Evolutionary conservation across 2,797 vertebrate species (phyloP).

Genomic region (Neoniphon sammara): DNA sequence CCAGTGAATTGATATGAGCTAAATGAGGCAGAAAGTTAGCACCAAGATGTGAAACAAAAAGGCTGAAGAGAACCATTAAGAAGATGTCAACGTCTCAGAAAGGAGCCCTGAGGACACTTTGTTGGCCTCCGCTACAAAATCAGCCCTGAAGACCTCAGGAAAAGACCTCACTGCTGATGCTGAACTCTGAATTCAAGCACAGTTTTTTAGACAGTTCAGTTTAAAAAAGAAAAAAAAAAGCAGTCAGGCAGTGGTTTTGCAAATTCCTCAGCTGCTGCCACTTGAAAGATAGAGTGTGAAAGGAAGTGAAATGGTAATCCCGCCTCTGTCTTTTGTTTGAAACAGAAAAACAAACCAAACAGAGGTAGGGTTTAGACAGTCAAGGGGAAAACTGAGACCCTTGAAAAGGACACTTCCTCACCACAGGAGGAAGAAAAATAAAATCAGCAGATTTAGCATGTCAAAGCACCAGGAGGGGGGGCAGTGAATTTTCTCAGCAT

Average conservation of each 20-base stretch:
- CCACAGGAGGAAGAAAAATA: conserved; percentile 87
- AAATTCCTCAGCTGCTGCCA: conserved; percentile 72
- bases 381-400: conserved; percentile 81
- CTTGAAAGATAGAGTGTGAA: conserved; percentile 81
- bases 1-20: conserved; percentile 79
- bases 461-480: conserved; percentile 79
- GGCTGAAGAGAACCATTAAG: conserved; percentile 81
- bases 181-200: conserved; percentile 62
- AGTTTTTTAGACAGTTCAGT: conserved; percentile 30
- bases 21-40: conserved; percentile 85
- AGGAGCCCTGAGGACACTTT: conserved; percentile 79
- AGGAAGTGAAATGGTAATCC: conserved; percentile 83
- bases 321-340: conserved; percentile 84
- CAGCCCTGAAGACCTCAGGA: conserved; percentile 54
- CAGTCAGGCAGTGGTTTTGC: conserved; percentile 52
- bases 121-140: conserved; percentile 72
- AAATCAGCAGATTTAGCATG: conserved; percentile 88
- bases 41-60: conserved; percentile 80
- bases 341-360: conserved; percentile 86
- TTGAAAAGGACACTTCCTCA: conserved; percentile 89
- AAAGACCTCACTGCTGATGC: conserved; percentile 63
- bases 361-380: conserved; percentile 79
- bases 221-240: conserved; percentile 7
- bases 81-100: conserved; percentile 79
- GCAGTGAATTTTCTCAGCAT: conserved; percentile 79